A percentile compares a stretch with the other conserved stretches of the same genome.
phyloP scores from a whole-genome alignment of 2,888 invertebrate species.

The Dasysyrphus albostriatus region DNA sequence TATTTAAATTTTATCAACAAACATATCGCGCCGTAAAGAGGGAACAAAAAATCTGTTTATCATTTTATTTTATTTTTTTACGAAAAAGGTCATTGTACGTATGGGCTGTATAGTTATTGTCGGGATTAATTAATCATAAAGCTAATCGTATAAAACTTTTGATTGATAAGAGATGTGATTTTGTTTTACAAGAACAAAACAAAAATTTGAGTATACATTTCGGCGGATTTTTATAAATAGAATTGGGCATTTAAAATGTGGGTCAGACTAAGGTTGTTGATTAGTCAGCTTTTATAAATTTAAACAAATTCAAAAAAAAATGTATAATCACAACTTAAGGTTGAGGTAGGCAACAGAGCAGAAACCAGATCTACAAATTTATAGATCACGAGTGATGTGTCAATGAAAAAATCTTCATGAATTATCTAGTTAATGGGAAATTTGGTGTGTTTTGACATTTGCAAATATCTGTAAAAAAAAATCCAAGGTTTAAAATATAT shows the following conservation, averaged over 20 bases:
- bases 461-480: no score
- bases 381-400: no score
- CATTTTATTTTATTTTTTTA: constrained; percentile 20
- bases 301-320: background rate
- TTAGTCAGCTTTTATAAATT: background rate
- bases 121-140: constrained; percentile 44
- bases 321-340: no score
- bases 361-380: no score
- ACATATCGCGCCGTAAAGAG: constrained; percentile 20
- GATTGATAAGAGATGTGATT: background rate
- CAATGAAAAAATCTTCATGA: no score
- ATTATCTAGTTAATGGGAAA: no score
- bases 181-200: background rate
- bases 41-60: constrained; percentile 24
- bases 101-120: constrained; percentile 46
- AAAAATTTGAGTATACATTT: no score
- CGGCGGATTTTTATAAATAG: background rate
- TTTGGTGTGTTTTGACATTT: no score
- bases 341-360: no score
- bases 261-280: background rate
- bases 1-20: constrained; percentile 44
- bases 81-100: constrained; percentile 70
- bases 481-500: no score
- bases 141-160: background rate
- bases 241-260: background rate